These are phyloP conservation scores for Siniperca undulata DNA, from an alignment of 2,797 vertebrate genomes.

Conservation along the genomic window DNA sequence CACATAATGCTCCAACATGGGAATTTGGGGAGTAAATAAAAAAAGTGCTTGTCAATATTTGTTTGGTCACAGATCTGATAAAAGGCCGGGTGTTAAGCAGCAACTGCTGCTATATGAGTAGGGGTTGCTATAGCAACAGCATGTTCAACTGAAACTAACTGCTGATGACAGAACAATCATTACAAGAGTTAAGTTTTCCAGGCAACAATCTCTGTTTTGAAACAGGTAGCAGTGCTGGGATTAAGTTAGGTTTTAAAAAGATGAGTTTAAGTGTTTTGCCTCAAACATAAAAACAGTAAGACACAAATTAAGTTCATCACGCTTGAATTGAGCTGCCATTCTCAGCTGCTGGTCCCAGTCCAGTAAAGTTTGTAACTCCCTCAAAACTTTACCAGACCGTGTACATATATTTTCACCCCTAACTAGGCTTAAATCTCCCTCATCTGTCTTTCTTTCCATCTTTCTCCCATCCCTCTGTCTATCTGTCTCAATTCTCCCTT, in stretches of 20 bases:
- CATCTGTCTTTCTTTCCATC: slow-evolving; percentile 31
- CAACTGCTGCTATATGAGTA: neutral
- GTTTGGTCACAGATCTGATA: neutral
- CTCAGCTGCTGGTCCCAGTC: slow-evolving; percentile 10
- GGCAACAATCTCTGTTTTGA: slow-evolving; percentile 14
- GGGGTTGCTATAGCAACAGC: slow-evolving; percentile 8
- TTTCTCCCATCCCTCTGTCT: slow-evolving; percentile 42
- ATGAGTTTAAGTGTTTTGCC: slow-evolving; percentile 10
- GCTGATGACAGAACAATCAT: slow-evolving; percentile 4
- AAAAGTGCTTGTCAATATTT: neutral
- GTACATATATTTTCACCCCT: slow-evolving; percentile 31
- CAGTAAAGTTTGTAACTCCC: slow-evolving; percentile 23
- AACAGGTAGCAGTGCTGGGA: neutral
- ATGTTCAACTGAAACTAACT: neutral
- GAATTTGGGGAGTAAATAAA: neutral
- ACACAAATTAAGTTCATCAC: slow-evolving; percentile 16
- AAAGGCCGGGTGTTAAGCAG: neutral
- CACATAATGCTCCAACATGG: neutral
- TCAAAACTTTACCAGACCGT: slow-evolving; percentile 23
- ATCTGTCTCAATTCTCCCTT: slow-evolving; percentile 53
- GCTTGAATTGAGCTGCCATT: slow-evolving; percentile 13
- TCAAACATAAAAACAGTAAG: slow-evolving; percentile 8
- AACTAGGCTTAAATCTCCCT: slow-evolving; percentile 38
- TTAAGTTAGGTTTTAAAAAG: slow-evolving; percentile 9
- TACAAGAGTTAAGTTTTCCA: slow-evolving; percentile 2